A percentile compares a stretch with the other conserved stretches of the same genome.
Conservation (phyloP, 2,797 vertebrate genomes). For the Novumbra hubbsi region DNA sequence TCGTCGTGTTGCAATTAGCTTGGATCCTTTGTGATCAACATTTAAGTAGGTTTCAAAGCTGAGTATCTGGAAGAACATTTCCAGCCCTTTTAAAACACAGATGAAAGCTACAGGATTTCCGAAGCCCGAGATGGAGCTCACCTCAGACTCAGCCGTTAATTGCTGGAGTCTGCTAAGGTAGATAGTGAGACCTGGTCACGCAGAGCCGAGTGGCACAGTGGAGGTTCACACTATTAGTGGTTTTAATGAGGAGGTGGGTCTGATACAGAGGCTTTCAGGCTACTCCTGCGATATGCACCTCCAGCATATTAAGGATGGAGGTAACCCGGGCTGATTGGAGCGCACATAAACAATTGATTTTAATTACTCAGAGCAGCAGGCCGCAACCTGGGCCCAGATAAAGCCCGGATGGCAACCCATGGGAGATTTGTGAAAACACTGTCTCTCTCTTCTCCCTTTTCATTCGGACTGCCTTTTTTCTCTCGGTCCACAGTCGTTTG, state of each 20-base stretch:
- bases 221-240: background rate
- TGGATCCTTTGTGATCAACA: background rate
- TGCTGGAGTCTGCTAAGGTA: background rate
- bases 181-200: background rate
- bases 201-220: background rate
- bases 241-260: slow-evolving; percentile 1
- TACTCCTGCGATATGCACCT: background rate
- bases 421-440: background rate
- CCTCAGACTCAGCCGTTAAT: background rate
- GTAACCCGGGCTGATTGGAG: background rate
- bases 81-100: background rate
- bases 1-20: background rate
- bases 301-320: background rate
- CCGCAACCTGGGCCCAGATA: background rate
- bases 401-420: background rate
- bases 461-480: slow-evolving; percentile 14
- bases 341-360: background rate
- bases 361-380: background rate
- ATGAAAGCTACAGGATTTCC: background rate
- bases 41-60: background rate
- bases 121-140: background rate
- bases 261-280: background rate
- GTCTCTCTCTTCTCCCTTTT: slow-evolving; percentile 27
- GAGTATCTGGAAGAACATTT: background rate
- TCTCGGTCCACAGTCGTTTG: too few species aligned